Base-by-base conservation (phyloP, 2,888 invertebrate species). In the Onthophagus sagittarius region DNA sequence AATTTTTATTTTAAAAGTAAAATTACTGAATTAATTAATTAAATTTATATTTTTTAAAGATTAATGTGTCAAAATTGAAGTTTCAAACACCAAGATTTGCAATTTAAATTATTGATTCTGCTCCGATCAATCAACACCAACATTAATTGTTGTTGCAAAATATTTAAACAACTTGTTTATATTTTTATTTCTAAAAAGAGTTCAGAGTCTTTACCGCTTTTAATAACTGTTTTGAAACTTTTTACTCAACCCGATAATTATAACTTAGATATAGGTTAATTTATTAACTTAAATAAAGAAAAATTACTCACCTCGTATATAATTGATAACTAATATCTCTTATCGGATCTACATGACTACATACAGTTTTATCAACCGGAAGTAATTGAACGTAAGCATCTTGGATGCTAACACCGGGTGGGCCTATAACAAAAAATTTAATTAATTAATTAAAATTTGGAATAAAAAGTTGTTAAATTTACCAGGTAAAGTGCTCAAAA, bases 361-460 rank as follows among this genome's bases (percentile, higher is more conserved):
- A 90, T 77, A 89, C 89, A 15, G 85, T 82, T 77, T 89, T 89
- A 81, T 88, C 86, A 13, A 90, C 86, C 0, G 90, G 90, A n/a
- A 87, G 86, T 70, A 89, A 81, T 77, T 90, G 90, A 0, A 90
- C 83, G 14, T 88, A 83, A 0, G 89, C 86, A 75, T 88, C 87
- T 79, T 90, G 89, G 77, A 88, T 88, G 69, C 87, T 85, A 0
- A 90, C 85, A 0, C 88, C 88, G 0, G 89, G 89, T 0, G 90
- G 90, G 0, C 89, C 90, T 90, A 84, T 0, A 77, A 65, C 74
- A 71, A 71, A 76, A 11, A 39, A 69, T 53, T 53, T 4, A 53
- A 2, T 32, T 0, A n/a, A 62, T 70, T 72, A 15, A 62, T 72
- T 31, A 15, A 15, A 32, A 14, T 69, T 64, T 71, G 32, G 14